Conservation (phyloP, 2,888 invertebrate species). For the Galeopsomyia nigrocyanea region DNA sequence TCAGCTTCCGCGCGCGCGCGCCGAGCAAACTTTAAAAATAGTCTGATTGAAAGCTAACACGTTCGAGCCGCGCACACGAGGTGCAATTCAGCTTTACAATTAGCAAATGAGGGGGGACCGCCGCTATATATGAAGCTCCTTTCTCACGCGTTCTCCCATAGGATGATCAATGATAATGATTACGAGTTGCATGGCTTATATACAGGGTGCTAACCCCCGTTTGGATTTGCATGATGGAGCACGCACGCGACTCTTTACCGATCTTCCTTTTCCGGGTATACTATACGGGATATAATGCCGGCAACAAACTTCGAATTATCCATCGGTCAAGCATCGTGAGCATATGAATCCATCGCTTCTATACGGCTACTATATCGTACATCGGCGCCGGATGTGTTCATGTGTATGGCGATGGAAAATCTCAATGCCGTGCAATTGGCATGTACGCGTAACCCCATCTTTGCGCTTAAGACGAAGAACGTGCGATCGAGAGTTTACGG, state of each 20-base stretch:
- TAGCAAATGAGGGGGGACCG: conserved; percentile 24
- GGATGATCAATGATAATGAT: conserved; percentile 66
- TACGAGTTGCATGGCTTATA: conserved; percentile 60
- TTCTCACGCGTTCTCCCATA: conserved; percentile 37
- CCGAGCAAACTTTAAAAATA: background rate
- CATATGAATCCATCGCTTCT: too few species aligned
- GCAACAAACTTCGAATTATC: too few species aligned
- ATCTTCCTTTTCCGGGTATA: conserved; percentile 4
- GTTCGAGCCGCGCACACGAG: background rate
- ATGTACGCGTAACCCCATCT: background rate
- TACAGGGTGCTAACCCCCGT: background rate
- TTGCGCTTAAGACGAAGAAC: background rate
- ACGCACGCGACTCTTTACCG: conserved; percentile 22
- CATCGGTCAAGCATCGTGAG: too few species aligned
- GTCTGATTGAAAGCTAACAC: conserved; percentile 26
- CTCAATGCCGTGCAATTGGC: too few species aligned
- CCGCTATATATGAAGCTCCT: background rate
- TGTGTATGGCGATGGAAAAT: too few species aligned
- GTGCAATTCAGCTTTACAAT: conserved; percentile 3
- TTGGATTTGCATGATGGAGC: conserved; percentile 57
- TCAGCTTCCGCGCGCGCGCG: too few species aligned
- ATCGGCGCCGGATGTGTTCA: too few species aligned
- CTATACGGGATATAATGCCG: too few species aligned
- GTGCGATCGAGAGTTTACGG: too few species aligned
- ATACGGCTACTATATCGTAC: too few species aligned